Evolutionary conservation across 1,140 invertebrate genomes (phyloP), one percentile per base, ranked within the genome.

Genomic region (Zaprionus nigranus): DNA sequence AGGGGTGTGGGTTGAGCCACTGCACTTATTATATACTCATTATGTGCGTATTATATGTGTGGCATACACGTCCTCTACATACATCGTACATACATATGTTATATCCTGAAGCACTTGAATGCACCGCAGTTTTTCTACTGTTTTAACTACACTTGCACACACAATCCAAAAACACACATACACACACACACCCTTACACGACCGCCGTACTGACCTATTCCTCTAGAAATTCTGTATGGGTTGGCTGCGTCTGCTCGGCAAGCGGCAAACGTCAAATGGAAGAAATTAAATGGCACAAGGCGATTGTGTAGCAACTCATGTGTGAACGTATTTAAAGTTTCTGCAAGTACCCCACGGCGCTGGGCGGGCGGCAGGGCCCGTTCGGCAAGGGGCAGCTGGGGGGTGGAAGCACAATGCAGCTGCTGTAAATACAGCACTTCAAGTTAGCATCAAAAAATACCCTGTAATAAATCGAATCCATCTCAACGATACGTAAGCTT

Each of bases 201-300:
- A 72, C 82, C 79, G 86, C 82, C 79, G 86, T 78, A 91, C 90
- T 91, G 90, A 91, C 90, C 90, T 91, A 91, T 91, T 91, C 90
- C 87, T 87, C 83, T 91, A 69, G 63, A 87, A 91, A 81, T 76
- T 67, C 57, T 78, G 78, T 82, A 84, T 78, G 75, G 65, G 67
- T 70, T 75, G 79, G 66, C 64, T 76, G 80, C 22, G 46, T 9
- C 46, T 24, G 20, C 43, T 5, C 26, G 34, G 54, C 36, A 24
- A 46, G 57, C 28, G 43, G 56, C 66, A 71, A 73, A 73, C 72
- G 69, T 65, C 72, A 83, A 75, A 71, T 64, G 64, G 57, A 58
- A 68, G 40, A 74, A 20, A 67, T 59, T 57, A 73, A 66, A 71
- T 58, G 49, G 56, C 60, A 78, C 61, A 78, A 77, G 70, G 58